Evolutionary conservation across 2,797 vertebrate species (phyloP).

Genomic region (Sternarchorhynchus goeldii): DNA sequence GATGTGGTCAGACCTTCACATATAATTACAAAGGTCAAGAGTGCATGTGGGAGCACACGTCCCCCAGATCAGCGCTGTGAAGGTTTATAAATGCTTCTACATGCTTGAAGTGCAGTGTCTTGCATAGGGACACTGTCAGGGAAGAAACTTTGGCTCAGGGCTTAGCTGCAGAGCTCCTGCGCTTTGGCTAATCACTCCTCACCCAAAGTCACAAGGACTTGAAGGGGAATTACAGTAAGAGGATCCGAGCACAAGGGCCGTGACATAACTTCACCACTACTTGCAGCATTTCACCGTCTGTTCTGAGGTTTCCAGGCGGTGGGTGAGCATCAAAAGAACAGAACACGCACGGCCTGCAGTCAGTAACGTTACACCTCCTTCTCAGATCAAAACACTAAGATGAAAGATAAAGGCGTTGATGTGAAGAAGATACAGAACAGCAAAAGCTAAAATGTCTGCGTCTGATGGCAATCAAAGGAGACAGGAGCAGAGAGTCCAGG

Average conservation of each 20-base stretch:
- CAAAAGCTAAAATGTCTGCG: neutral
- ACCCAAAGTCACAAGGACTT: conserved; percentile 34
- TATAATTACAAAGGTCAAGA: neutral
- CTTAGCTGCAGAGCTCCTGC: conserved; percentile 27
- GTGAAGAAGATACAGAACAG: neutral
- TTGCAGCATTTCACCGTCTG: neutral
- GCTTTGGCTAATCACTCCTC: conserved; percentile 43
- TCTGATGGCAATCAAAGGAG: neutral
- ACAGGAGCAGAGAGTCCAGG: neutral
- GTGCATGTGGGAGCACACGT: neutral
- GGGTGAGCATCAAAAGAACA: neutral
- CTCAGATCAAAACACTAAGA: neutral
- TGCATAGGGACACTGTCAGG: neutral
- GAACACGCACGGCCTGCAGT: neutral
- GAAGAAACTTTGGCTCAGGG: conserved; percentile 5
- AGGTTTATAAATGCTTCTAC: neutral
- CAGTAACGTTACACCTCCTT: neutral
- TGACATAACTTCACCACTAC: conserved; percentile 8
- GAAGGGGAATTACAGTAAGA: conserved; percentile 35
- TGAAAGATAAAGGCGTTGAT: neutral
- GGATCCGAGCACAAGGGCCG: conserved; percentile 27
- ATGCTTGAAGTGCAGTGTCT: neutral
- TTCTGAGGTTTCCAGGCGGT: conserved; percentile 19
- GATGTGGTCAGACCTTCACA: neutral
- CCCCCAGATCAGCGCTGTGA: neutral